phyloP scores from a whole-genome alignment of 1,140 invertebrate species.

The Drosophila arizonae region DNA sequence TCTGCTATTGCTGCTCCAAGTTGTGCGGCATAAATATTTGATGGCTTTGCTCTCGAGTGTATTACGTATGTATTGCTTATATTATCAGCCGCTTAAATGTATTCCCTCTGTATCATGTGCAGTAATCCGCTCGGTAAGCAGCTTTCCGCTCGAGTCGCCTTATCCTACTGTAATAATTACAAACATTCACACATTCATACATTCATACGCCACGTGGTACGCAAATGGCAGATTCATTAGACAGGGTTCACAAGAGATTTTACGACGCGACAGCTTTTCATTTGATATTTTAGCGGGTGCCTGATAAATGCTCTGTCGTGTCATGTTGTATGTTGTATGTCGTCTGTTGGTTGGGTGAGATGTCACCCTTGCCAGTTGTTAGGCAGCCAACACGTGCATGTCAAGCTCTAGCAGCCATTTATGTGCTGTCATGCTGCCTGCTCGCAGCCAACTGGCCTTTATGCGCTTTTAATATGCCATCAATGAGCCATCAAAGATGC shows the following conservation, averaged over 20 bases:
- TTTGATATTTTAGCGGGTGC: neutral
- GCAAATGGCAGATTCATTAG: slow-evolving; percentile 1
- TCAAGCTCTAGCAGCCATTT: slow-evolving; percentile 48
- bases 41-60: neutral
- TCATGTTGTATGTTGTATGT: slow-evolving; percentile 13
- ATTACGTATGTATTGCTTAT: neutral
- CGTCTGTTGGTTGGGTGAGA: neutral
- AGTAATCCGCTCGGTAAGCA: neutral
- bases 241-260: slow-evolving; percentile 12
- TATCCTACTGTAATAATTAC: slow-evolving; percentile 25
- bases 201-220: slow-evolving; percentile 27
- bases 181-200: slow-evolving; percentile 11
- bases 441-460: neutral
- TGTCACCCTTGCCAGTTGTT: slow-evolving; percentile 37
- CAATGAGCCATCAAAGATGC: slow-evolving; percentile 54
- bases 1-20: neutral
- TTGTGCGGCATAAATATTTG: too few species aligned
- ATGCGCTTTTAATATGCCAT: slow-evolving; percentile 41
- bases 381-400: slow-evolving; percentile 27
- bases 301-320: slow-evolving; percentile 38
- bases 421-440: slow-evolving; percentile 48
- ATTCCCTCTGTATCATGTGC: neutral
- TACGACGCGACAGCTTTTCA: slow-evolving; percentile 9
- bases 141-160: neutral
- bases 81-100: neutral